Evolutionary conservation across 2,113 vertebrate species (phyloP).

Genomic region (Thamnophis sirtalis): DNA sequence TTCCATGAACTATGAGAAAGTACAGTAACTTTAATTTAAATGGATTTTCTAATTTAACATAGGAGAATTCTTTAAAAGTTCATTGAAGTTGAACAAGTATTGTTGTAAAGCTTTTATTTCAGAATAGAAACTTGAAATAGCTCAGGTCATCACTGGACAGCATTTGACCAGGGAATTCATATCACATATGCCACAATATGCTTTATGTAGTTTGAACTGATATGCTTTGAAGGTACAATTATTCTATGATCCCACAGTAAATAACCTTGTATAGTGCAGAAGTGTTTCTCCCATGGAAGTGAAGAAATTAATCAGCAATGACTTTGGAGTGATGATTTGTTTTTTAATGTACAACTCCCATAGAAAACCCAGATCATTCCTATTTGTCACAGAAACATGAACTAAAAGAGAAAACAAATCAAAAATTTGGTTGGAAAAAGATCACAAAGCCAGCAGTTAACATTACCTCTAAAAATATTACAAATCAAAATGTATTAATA

Average conservation of each 20-base stretch:
- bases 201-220: conserved; percentile 63
- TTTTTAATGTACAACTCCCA: not conserved
- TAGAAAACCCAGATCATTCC: not conserved
- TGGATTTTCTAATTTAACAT: conserved; percentile 5
- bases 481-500: conserved; percentile 19
- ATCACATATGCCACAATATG: conserved; percentile 63
- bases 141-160: conserved; percentile 59
- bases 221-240: conserved; percentile 69
- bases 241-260: conserved; percentile 65
- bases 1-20: conserved; percentile 5
- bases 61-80: not conserved
- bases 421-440: not conserved
- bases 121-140: conserved; percentile 52
- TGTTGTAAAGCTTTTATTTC: not conserved
- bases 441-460: conserved; percentile 14
- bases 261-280: conserved; percentile 59
- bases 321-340: conserved; percentile 4
- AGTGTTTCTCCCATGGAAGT: conserved; percentile 44
- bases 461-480: not conserved
- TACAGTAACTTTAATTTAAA: conserved; percentile 8
- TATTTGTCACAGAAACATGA: not conserved
- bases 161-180: conserved; percentile 69
- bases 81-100: conserved; percentile 7
- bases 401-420: not conserved
- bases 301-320: conserved; percentile 40